phyloP scores from a whole-genome alignment of 2,888 invertebrate species.

The Amitus sp. region DNA sequence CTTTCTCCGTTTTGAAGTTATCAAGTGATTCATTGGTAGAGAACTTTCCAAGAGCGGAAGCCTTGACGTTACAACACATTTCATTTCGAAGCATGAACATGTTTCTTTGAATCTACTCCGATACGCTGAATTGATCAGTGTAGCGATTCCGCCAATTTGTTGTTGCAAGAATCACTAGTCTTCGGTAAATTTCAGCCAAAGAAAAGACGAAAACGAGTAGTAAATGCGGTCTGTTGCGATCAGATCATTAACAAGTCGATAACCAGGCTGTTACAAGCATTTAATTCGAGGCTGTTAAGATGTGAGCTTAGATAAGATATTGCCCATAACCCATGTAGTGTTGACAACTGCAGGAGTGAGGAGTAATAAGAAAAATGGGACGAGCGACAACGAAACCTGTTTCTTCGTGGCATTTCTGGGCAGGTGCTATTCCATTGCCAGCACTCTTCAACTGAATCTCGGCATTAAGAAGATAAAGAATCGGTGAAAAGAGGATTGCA shows the following conservation, averaged over 20 bases:
- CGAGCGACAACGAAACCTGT: constrained; percentile 45
- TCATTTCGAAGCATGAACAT: no score
- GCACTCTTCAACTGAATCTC: constrained; percentile 27
- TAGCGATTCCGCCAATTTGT: no score
- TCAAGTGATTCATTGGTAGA: no score
- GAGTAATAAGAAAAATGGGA: constrained; percentile 34
- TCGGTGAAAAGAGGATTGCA: constrained; percentile 30
- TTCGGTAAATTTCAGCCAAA: no score
- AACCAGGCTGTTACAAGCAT: constrained; percentile 57
- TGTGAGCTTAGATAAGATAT: constrained; percentile 59
- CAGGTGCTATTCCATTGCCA: constrained; percentile 40
- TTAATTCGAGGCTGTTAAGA: constrained; percentile 58
- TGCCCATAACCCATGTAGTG: constrained; percentile 53
- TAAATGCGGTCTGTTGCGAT: constrained; percentile 22
- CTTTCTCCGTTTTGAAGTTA: no score
- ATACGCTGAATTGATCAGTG: no score
- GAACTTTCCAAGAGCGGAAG: not conserved
- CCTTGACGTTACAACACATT: not conserved
- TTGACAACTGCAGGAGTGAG: constrained; percentile 47
- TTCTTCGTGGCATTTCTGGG: constrained; percentile 40
- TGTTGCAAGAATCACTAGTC: no score
- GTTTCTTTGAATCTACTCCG: no score
- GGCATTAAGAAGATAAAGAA: constrained; percentile 35
- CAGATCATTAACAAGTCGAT: constrained; percentile 59
- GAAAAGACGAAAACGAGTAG: constrained; percentile 34